Percentiles rank a stretch among this genome's conserved stretches.
phyloP scores from a whole-genome alignment of 2,888 invertebrate species.

The Lasius platythorax region DNA sequence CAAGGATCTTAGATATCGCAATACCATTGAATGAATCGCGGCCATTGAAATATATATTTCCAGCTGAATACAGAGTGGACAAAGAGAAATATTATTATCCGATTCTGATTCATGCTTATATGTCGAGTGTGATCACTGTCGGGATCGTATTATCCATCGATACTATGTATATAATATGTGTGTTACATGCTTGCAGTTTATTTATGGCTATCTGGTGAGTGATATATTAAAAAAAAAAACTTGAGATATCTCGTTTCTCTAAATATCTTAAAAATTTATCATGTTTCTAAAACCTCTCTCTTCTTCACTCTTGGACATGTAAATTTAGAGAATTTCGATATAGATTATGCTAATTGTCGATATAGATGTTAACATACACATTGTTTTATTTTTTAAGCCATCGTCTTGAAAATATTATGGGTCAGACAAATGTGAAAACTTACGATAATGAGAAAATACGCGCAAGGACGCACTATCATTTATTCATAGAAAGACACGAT shows the following conservation, averaged over 20 bases:
- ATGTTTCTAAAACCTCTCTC: not conserved
- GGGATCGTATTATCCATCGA: not conserved
- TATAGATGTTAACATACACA: not conserved
- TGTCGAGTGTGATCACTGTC: not conserved
- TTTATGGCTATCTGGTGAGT: slow-evolving; percentile 28
- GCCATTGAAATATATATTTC: not conserved
- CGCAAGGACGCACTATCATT: not conserved
- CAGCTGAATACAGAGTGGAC: slow-evolving; percentile 11
- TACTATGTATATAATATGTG: slow-evolving; percentile 6
- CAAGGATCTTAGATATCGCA: slow-evolving; percentile 20
- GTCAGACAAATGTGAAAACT: not conserved
- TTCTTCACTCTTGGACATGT: not conserved
- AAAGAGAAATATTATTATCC: slow-evolving; percentile 31
- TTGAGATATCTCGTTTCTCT: not conserved
- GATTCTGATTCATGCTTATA: not conserved
- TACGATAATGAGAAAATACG: not conserved
- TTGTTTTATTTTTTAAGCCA: not conserved
- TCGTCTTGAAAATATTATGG: slow-evolving; percentile 13
- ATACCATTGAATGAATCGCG: slow-evolving; percentile 36
- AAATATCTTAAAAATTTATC: not conserved
- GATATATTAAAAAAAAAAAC: slow-evolving; percentile 12
- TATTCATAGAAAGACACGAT: not conserved
- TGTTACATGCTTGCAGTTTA: slow-evolving; percentile 17
- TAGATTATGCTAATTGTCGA: not conserved
- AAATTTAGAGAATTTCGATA: not conserved